Base-by-base conservation (phyloP, 2,113 vertebrate genomes). In the Proterorhinus semilunaris region DNA sequence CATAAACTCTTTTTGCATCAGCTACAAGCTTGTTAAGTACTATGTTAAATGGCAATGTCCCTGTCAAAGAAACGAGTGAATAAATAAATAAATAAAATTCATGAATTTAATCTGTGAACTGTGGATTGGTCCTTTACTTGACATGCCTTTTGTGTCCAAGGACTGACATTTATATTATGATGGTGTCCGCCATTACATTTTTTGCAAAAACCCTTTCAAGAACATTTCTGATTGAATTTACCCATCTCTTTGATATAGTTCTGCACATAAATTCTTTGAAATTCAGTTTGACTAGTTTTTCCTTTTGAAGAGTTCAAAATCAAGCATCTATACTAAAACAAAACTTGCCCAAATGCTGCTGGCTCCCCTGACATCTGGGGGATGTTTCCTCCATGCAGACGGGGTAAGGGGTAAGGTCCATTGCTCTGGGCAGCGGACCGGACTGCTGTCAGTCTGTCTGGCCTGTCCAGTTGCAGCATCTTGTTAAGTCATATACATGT, bases 401-500 rank as follows among this genome's bases (percentile, higher is more conserved):
- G 15, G 27, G 53, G 21, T 68, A 59, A 68, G 67, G 52, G 64
- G 36, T 59, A 48, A 62, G 65, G 64, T 82, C 73, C 43, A 61
- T 54, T 45, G 75, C 52, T 72, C 53, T 64, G 44, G 55, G 64
- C 72, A 63, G 68, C 66, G 57, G 72, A 62, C 72, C 71, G 81
- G 74, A 69, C 55, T 4, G 47, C 64, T 81, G 75, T 83, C 75
- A 74, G 48, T 74, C 69, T 55, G 50, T 50, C 62, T 48, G 71
- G 55, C 43, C 65, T 3, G 73, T 81, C 76, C 75, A 36, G 52
- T 67, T 4, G 4, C 65, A 50, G 75, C 11, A 54, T 83, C 80
- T 69, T 78, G 78, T 83, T 87, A 76, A 86, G 70, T 86, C 75
- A 74, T 68, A 74, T 4, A 43, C 52, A 43, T 70, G 50, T 59